These are phyloP conservation scores for Hystrix brachyura DNA, from an alignment of 2,113 vertebrate species.

Conservation along the genomic window DNA sequence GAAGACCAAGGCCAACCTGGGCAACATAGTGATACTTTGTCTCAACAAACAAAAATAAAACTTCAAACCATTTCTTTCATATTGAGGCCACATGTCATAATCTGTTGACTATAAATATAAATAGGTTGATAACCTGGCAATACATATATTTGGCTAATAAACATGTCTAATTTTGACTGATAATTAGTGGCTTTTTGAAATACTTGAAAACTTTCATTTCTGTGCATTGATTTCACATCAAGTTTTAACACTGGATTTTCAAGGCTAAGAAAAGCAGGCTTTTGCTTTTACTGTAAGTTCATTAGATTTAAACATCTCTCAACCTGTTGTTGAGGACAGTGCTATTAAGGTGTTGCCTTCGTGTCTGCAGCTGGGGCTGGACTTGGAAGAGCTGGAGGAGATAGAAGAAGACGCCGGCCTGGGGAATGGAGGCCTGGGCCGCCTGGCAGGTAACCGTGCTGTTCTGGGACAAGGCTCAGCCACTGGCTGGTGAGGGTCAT, in stretches of 20 bases:
- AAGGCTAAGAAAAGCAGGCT: neutral
- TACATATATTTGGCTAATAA: slow-evolving; percentile 6
- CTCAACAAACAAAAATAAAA: neutral
- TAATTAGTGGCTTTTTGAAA: slow-evolving; percentile 44
- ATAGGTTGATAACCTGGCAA: neutral
- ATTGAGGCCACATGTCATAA: neutral
- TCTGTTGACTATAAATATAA: neutral
- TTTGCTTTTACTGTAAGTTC: neutral
- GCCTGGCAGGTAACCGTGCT: slow-evolving; percentile 91
- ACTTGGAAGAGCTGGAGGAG: slow-evolving; percentile 94
- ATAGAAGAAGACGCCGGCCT: slow-evolving; percentile 95
- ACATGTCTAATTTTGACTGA: neutral
- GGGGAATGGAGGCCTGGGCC: slow-evolving; percentile 93
- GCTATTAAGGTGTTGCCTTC: slow-evolving; percentile 24
- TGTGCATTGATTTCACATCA: neutral
- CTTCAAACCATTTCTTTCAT: neutral
- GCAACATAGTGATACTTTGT: neutral
- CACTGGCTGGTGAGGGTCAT: neutral
- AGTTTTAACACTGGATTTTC: slow-evolving; percentile 42
- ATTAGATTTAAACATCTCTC: neutral
- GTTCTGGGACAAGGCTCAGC: neutral
- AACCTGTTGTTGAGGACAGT: neutral
- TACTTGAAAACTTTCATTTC: slow-evolving; percentile 29
- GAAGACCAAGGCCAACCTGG: no score
- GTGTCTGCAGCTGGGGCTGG: slow-evolving; percentile 91